A percentile compares a stretch with the other conserved stretches of the same genome.
Evolutionary conservation across 2,113 vertebrate genomes (phyloP).

Genomic region (Callithrix jacchus): DNA sequence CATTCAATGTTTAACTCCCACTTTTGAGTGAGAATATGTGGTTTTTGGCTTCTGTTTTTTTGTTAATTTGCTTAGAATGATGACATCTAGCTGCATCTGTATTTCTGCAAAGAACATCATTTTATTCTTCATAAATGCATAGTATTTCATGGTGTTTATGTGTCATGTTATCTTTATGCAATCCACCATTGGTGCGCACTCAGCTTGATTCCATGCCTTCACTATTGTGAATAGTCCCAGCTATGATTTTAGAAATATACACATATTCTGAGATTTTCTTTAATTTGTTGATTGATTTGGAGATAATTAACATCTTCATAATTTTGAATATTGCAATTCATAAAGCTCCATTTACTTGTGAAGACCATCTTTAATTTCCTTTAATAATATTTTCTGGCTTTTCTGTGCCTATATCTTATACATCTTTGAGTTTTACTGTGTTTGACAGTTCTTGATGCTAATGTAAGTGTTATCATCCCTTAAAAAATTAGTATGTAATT

Average conservation of each 20-base stretch:
- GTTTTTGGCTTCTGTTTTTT: too few species aligned
- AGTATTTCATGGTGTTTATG: too few species aligned
- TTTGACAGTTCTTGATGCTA: not conserved
- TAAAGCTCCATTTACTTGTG: not conserved
- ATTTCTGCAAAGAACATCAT: too few species aligned
- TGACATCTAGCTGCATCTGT: too few species aligned
- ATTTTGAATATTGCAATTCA: not conserved
- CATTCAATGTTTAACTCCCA: too few species aligned
- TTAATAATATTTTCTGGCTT: not conserved
- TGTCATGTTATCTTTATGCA: too few species aligned
- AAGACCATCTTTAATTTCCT: not conserved
- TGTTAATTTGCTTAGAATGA: too few species aligned
- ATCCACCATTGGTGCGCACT: too few species aligned
- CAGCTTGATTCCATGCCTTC: too few species aligned
- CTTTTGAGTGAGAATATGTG: too few species aligned
- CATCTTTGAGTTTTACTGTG: not conserved
- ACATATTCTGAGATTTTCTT: not conserved
- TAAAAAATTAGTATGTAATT: not conserved
- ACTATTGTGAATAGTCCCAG: too few species aligned
- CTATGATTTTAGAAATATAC: not conserved
- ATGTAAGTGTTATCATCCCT: not conserved
- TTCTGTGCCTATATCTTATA: not conserved
- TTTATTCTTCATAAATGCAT: too few species aligned
- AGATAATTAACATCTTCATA: constrained; percentile 7
- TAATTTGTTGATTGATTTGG: constrained; percentile 29